Percentiles rank a stretch among this genome's conserved stretches.
Evolutionary conservation across 2,797 vertebrate species (phyloP).

Genomic region (Pterois miles): DNA sequence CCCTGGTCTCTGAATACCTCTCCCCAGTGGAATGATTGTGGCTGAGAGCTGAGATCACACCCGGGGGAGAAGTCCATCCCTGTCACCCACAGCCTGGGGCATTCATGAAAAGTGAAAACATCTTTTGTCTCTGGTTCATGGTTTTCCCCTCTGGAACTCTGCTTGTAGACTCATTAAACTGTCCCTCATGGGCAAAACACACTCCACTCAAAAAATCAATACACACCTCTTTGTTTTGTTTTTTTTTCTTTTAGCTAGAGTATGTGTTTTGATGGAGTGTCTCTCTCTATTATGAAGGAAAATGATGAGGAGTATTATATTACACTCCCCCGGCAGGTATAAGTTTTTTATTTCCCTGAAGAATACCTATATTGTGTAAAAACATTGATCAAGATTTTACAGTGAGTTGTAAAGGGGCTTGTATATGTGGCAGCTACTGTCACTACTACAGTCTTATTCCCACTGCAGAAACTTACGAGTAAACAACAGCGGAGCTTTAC

Average conservation of each 20-base stretch:
- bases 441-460: slow-evolving; percentile 39
- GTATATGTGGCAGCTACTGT: slow-evolving; percentile 51
- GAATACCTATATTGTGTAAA: slow-evolving; percentile 58
- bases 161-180: slow-evolving; percentile 84
- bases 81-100: slow-evolving; percentile 55
- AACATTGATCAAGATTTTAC: slow-evolving; percentile 72
- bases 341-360: slow-evolving; percentile 74
- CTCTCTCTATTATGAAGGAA: slow-evolving; percentile 70
- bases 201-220: slow-evolving; percentile 81
- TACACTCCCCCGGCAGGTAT: slow-evolving; percentile 60
- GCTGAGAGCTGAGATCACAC: slow-evolving; percentile 44
- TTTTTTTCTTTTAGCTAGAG: slow-evolving; percentile 17
- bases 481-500: slow-evolving; percentile 44
- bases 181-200: slow-evolving; percentile 78
- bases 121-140: slow-evolving; percentile 70
- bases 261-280: slow-evolving; percentile 73
- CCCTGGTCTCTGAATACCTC: slow-evolving; percentile 31
- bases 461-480: slow-evolving; percentile 12
- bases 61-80: slow-evolving; percentile 44
- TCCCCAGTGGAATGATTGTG: slow-evolving; percentile 36
- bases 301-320: slow-evolving; percentile 72
- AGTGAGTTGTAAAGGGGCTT: slow-evolving; percentile 55
- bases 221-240: slow-evolving; percentile 59
- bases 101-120: slow-evolving; percentile 66
- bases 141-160: slow-evolving; percentile 67